A percentile compares a stretch with the other conserved stretches of the same genome.
Evolutionary conservation across 2,797 vertebrate species (phyloP).

Genomic region (Tolypeutes matacus): DNA sequence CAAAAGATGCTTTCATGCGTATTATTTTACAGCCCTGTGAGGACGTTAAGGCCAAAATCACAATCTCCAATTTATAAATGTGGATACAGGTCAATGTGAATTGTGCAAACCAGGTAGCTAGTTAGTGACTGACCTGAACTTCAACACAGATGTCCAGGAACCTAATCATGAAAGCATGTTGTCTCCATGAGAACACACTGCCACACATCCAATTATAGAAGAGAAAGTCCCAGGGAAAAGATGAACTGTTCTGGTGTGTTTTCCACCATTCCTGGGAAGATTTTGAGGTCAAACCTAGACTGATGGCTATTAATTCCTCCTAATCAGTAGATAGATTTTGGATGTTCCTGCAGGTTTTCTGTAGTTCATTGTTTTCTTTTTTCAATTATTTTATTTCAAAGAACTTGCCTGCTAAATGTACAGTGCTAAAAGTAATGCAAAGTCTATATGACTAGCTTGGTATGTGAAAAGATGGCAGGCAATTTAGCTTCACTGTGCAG

Average conservation of each 20-base stretch:
- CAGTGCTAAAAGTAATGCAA: conserved; percentile 13
- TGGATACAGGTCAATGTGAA: conserved; percentile 22
- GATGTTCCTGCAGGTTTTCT: conserved; percentile 66
- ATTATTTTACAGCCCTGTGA: neutral
- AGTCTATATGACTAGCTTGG: neutral
- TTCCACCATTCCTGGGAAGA: conserved; percentile 32
- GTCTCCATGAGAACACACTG: neutral
- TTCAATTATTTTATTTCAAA: conserved; percentile 65
- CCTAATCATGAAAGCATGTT: neutral
- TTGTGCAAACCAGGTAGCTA: neutral
- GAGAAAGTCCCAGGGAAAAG: neutral
- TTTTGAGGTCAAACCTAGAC: neutral
- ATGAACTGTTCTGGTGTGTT: conserved; percentile 48
- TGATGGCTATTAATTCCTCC: conserved; percentile 44
- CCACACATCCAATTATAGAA: neutral
- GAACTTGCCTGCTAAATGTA: conserved; percentile 36
- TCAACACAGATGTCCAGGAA: conserved; percentile 31
- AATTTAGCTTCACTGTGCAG: conserved; percentile 31
- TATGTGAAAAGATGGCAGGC: conserved; percentile 54
- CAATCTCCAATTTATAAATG: conserved; percentile 17
- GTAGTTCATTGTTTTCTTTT: conserved; percentile 19
- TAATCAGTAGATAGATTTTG: neutral
- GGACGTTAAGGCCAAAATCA: neutral
- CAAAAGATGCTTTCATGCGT: conserved; percentile 54
- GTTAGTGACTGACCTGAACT: conserved; percentile 47